Evolutionary conservation across 1,140 invertebrate species (phyloP), one percentile per base, ranked within the genome.

Genomic region (Lanistes nyassanus): DNA sequence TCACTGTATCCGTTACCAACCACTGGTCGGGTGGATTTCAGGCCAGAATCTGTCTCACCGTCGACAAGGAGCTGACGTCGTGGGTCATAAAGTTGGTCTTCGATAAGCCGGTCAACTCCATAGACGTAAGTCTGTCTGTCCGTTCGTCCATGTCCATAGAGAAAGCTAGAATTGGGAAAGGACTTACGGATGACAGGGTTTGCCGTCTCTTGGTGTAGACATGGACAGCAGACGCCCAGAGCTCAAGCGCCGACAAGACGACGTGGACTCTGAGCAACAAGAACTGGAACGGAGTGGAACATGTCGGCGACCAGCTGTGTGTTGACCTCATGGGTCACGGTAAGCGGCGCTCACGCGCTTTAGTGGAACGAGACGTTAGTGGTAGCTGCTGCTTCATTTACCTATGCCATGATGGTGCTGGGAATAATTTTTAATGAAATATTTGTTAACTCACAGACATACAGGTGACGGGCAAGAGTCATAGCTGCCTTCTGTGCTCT

Each of bases 1-100:
- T 75, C 36, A n/a, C 29, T 47, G 65, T 66, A 16, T 31, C 74
- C 26, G 47, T 68, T 34, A 68, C n/a, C 64, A 75, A 66, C 53
- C 65, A 76, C 11, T 82, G 80, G 80, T 65, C 36, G 55, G 80
- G 80, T 5, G 80, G 80, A 21, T 79, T 78, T 34, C 74, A 78
- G 69, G 80, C 74, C 21, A 55, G 67, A 1, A 74, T 78, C 39
- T 78, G 65, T 26, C 29, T 81, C 4, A 66, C 70, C 7, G 68
- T 77, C 11, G 73, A 75, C 29, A 29, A 64, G 6, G 79, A 74
- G 11, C 56, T 80, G 7, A 65, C 47, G n/a, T 60, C 56, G 13
- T 76, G 75, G 75, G 71, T 34, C 34, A 58, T 68, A 0, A 36
- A 65, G 9, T 23, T 76, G 19, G 56, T 31, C 7, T 76, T 70